Base-by-base conservation (phyloP, 1,140 invertebrate genomes). In the Mactra quadrangularis region DNA sequence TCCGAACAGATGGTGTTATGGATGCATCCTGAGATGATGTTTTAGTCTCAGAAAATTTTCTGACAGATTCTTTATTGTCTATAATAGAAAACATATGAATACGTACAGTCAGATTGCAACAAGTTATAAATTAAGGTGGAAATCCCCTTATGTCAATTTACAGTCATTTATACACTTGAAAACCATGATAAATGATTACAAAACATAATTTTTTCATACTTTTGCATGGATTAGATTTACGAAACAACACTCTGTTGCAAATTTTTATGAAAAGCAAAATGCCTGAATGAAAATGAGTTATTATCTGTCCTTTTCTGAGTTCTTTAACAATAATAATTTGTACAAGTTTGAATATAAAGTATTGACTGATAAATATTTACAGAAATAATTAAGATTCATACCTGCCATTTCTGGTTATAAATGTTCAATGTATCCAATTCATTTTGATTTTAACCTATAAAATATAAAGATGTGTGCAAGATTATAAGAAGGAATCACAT, bases 1-100 rank as follows among this genome's bases (percentile, higher is more conserved):
- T 81, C 31, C 74, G 29, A 1, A 76, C 59, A 22, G 52, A 41
- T 45, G 33, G 60, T 2, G 25, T 7, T 1, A 38, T 47, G 27
- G 38, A 29, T 4, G 60, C 19, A 50, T 68, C 64, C 25, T 68
- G 64, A 50, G 64, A 68, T 11, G 64, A 47, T 41, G 45, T 68
- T 68, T 25, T 68, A 19, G 27, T 47, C 25, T 68, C 64, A 9
- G n/a, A n/a, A 3, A 31, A 41, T 68, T n/a, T 68, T 50, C 64
- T 68, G 64, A 41, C 64, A 68, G 64, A 47, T 47, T 68, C 64
- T 50, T 68, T 68, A 50, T 25, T 25, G 47, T 68, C 64, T 68
- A 27, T 25, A 41, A 29, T 62, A 38, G 19, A 11, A 9, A 47
- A 47, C 9, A 47, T 47, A 47, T 9, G 9, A 9, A 47, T 47